Percentiles rank a stretch among this genome's conserved stretches.
phyloP scores from a whole-genome alignment of 2,113 vertebrate species.

The Eptatretus burgeri region DNA sequence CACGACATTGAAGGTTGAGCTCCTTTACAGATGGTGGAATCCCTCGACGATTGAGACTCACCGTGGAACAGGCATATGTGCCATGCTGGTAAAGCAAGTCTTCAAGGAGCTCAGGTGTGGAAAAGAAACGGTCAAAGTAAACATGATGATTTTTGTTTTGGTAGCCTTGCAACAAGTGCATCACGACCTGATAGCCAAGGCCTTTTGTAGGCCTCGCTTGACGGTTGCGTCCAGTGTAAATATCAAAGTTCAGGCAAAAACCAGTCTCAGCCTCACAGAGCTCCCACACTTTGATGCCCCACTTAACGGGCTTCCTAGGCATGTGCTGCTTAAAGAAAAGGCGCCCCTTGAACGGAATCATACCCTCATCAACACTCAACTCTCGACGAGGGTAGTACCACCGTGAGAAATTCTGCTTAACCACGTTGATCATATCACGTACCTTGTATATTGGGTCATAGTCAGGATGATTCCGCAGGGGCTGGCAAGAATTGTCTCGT shows the following conservation, averaged over 20 bases:
- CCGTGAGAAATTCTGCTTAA: slow-evolving; percentile 3
- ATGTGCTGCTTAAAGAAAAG: slow-evolving; percentile 9
- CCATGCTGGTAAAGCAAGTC: neutral
- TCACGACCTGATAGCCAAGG: slow-evolving; percentile 7
- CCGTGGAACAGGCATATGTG: neutral
- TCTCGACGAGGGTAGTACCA: slow-evolving; percentile 4
- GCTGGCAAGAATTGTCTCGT: neutral
- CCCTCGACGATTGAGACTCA: slow-evolving; percentile 6
- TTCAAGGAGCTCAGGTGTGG: neutral
- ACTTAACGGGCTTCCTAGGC: slow-evolving; percentile 8
- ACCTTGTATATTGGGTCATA: slow-evolving; percentile 9
- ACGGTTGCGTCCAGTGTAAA: slow-evolving; percentile 7
- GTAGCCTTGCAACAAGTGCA: slow-evolving; percentile 1
- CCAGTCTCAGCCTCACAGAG: slow-evolving; percentile 7
- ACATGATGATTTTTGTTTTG: slow-evolving; percentile 7
- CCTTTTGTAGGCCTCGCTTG: neutral
- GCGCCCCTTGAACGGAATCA: slow-evolving; percentile 9
- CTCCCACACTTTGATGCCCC: slow-evolving; percentile 9
- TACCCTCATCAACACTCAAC: slow-evolving; percentile 7
- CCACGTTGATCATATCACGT: slow-evolving; percentile 3
- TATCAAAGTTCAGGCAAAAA: slow-evolving; percentile 9
- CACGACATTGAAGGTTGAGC: slow-evolving; percentile 1
- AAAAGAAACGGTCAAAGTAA: slow-evolving; percentile 9
- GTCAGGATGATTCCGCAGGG: neutral
- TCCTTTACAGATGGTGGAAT: neutral